Conservation (phyloP, 2,797 vertebrate genomes). For the Okamejei kenojei region DNA sequence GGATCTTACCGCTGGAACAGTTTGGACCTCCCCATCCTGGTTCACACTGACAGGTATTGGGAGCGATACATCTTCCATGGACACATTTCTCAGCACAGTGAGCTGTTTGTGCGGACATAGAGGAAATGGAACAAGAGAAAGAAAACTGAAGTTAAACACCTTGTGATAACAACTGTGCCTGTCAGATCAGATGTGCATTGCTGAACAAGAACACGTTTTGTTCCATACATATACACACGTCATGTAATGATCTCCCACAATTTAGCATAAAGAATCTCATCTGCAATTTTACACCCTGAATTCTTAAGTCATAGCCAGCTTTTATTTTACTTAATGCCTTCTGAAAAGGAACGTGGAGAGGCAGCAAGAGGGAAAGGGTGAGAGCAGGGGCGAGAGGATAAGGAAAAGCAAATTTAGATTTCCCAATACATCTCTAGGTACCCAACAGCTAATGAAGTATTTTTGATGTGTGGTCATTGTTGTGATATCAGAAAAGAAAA, state of each 20-base stretch:
- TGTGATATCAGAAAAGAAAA: not conserved
- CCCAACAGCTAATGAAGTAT: not conserved
- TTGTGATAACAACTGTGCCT: slow-evolving; percentile 42
- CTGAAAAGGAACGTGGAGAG: not conserved
- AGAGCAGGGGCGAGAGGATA: not conserved
- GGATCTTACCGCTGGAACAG: slow-evolving; percentile 93
- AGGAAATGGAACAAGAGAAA: slow-evolving; percentile 45
- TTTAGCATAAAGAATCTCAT: not conserved
- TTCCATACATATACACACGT: not conserved
- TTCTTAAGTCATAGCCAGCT: not conserved
- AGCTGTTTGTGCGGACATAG: slow-evolving; percentile 61
- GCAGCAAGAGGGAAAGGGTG: not conserved
- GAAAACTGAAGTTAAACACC: slow-evolving; percentile 47
- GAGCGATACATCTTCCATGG: slow-evolving; percentile 87
- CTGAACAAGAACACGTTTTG: slow-evolving; percentile 44
- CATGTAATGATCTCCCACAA: not conserved
- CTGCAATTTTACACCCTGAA: not conserved
- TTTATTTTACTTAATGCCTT: no score
- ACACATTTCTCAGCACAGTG: slow-evolving; percentile 87
- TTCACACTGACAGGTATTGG: slow-evolving; percentile 98
- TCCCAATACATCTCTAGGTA: not conserved
- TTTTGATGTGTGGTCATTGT: not conserved
- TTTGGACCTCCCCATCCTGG: slow-evolving; percentile 93
- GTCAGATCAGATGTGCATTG: slow-evolving; percentile 40
- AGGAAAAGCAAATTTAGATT: not conserved